Evolutionary conservation across 2,113 vertebrate species (phyloP).

Genomic region (Rhegmatorhina hoffmannsi): DNA sequence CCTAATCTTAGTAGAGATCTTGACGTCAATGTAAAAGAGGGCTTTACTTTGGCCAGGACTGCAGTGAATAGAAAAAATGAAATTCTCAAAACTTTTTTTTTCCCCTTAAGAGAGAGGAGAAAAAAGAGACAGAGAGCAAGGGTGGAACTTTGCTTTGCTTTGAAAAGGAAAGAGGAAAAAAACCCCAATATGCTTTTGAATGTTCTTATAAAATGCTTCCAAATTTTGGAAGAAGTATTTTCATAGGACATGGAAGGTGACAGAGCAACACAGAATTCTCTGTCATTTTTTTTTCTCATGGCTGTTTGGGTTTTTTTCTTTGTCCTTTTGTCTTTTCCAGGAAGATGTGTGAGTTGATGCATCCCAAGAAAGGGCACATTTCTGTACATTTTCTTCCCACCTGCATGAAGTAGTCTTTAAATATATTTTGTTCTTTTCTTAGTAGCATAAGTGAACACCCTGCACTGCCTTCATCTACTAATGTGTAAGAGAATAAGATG

Average conservation of each 20-base stretch:
- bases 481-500: neutral
- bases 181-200: slow-evolving; percentile 42
- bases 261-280: neutral
- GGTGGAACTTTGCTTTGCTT: slow-evolving; percentile 77
- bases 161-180: slow-evolving; percentile 48
- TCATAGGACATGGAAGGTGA: slow-evolving; percentile 47
- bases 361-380: slow-evolving; percentile 4
- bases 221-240: slow-evolving; percentile 66
- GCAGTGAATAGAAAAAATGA: slow-evolving; percentile 83
- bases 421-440: slow-evolving; percentile 40
- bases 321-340: slow-evolving; percentile 25
- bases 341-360: neutral
- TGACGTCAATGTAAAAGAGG: slow-evolving; percentile 92
- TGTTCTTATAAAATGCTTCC: slow-evolving; percentile 63
- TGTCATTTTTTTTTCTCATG: neutral
- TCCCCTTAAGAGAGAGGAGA: neutral
- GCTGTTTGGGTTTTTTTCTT: neutral
- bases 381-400: neutral
- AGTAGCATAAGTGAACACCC: neutral
- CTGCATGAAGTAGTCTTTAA: slow-evolving; percentile 10
- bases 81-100: slow-evolving; percentile 78
- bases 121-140: slow-evolving; percentile 45
- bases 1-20: slow-evolving; percentile 90
- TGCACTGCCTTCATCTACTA: neutral
- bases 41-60: slow-evolving; percentile 85